Evolutionary conservation across 2,888 invertebrate genomes (phyloP).

Genomic region (Nephrotoma guestfalica): DNA sequence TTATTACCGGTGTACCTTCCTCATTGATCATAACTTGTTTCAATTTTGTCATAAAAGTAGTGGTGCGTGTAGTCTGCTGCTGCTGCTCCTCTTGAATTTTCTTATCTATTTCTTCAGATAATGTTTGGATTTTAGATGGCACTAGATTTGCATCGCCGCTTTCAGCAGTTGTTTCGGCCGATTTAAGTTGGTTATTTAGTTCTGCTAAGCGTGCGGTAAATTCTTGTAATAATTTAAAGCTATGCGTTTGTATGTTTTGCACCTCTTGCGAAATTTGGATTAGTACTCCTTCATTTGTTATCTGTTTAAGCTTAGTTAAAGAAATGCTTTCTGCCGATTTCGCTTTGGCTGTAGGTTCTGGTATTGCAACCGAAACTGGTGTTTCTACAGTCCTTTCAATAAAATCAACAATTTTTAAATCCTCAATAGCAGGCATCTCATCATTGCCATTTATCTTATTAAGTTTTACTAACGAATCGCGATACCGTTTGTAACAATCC

Average conservation of each 20-base stretch:
- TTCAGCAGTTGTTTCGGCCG: background rate
- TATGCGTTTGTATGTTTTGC: background rate
- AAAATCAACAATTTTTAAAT: conserved; percentile 9
- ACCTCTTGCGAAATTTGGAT: background rate
- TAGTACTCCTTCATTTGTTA: background rate
- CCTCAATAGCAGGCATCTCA: conserved; percentile 4
- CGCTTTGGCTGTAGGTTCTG: background rate
- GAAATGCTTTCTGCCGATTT: background rate
- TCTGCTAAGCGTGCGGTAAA: background rate
- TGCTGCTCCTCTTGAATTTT: background rate
- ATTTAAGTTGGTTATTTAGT: background rate
- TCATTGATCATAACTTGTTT: background rate
- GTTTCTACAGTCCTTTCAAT: background rate
- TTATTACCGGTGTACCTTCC: background rate
- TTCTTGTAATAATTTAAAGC: background rate
- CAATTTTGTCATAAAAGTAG: background rate
- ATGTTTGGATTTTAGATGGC: background rate
- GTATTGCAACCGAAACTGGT: background rate
- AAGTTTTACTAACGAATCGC: conserved; percentile 7
- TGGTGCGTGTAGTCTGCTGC: background rate
- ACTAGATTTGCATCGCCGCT: background rate
- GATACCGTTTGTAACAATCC: conserved; percentile 7
- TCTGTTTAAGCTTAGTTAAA: background rate
- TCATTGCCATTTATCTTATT: conserved; percentile 8
- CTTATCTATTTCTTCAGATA: background rate